phyloP scores from a whole-genome alignment of 2,113 vertebrate species.

The Uropsilus gracilis region DNA sequence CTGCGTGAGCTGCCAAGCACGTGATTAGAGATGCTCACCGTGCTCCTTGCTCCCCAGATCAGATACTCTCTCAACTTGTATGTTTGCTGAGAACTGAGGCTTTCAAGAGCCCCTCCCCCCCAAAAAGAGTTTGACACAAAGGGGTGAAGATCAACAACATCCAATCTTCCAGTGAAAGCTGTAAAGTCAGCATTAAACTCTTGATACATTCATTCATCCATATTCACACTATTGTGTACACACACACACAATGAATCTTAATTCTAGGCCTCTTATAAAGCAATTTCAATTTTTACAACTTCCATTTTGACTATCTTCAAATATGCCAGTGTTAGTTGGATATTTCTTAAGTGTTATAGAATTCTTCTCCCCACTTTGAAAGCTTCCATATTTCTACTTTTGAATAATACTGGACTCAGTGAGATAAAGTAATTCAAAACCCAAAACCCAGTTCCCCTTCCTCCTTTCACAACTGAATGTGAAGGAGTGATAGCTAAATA shows the following conservation, averaged over 20 bases:
- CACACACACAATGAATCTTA: neutral
- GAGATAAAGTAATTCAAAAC: neutral
- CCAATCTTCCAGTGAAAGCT: conserved; percentile 49
- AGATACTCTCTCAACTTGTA: conserved; percentile 51
- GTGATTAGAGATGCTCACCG: conserved; percentile 75
- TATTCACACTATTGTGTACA: neutral
- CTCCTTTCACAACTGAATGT: neutral
- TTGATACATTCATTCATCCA: accelerated
- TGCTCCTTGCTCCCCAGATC: conserved; percentile 36
- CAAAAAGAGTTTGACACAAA: conserved; percentile 67
- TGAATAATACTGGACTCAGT: neutral
- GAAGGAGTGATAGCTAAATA: neutral
- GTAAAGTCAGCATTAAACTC: conserved; percentile 5
- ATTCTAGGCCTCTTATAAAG: neutral
- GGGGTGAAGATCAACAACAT: conserved; percentile 61
- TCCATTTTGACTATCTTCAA: neutral
- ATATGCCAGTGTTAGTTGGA: neutral
- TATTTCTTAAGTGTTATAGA: neutral
- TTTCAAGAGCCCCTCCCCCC: conserved; percentile 27
- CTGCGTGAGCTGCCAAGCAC: conserved; percentile 63
- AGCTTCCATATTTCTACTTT: neutral
- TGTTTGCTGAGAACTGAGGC: conserved; percentile 46
- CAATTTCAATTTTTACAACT: neutral
- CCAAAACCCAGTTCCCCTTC: neutral
- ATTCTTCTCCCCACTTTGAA: neutral